These are phyloP conservation scores for Trissolcus brochymenae DNA, from an alignment of 2,888 invertebrate genomes.

Conservation along the genomic window DNA sequence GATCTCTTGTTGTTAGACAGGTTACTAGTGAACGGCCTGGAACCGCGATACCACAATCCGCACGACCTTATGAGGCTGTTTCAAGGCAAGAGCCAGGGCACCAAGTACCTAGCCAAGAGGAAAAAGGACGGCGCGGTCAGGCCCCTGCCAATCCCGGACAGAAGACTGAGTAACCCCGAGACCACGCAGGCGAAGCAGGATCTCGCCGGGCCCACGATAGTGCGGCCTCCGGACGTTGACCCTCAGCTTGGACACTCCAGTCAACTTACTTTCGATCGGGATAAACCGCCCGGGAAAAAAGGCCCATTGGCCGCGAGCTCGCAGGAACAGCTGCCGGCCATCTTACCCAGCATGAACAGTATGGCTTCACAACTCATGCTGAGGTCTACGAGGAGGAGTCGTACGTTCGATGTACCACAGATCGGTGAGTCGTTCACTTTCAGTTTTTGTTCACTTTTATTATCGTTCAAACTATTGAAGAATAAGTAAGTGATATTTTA, in stretches of 20 bases:
- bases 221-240: constrained; percentile 39
- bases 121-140: constrained; percentile 28
- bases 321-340: constrained; percentile 71
- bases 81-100: constrained; percentile 13
- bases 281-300: constrained; percentile 63
- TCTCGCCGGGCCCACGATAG: constrained; percentile 48
- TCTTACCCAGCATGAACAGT: constrained; percentile 74
- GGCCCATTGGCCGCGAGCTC: constrained; percentile 55
- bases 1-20: constrained; percentile 42
- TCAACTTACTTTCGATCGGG: constrained; percentile 61
- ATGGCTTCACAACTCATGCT: constrained; percentile 87
- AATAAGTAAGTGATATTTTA: too few relatives aligned
- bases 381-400: constrained; percentile 82
- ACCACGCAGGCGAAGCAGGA: constrained; percentile 43
- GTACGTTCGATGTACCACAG: constrained; percentile 87
- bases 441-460: background rate
- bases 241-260: constrained; percentile 32
- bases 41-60: constrained; percentile 33
- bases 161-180: constrained; percentile 47
- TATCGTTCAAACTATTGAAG: too few relatives aligned
- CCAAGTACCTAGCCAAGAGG: constrained; percentile 29
- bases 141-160: constrained; percentile 35
- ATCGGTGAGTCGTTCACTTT: constrained; percentile 80
- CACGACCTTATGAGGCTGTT: constrained; percentile 26
- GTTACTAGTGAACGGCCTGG: constrained; percentile 42